Base-by-base conservation (phyloP, 2,113 vertebrate genomes). In the Austrofundulus limnaeus region DNA sequence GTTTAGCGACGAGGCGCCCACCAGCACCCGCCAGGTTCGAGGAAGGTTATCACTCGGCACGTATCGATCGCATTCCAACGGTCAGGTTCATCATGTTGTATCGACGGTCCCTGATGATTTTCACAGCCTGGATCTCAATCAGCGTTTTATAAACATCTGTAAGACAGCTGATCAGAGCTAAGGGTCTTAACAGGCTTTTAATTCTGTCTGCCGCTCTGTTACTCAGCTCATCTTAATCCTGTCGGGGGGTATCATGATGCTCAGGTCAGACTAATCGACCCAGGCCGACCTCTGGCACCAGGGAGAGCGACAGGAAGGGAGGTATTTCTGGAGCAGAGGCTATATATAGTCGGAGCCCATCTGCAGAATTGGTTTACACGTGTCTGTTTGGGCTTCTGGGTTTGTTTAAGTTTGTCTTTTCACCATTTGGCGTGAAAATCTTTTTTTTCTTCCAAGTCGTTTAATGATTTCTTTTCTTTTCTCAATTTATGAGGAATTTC, bases 271-370 rank as follows among this genome's bases (percentile, higher is more conserved):
- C 47, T 54, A 62, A 83, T 82, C 78, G 82, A 69, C 66, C 41
- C 66, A 23, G n/a, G 23, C 66, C 61, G 70, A 87, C 70, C 75
- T 73, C 66, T 55, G 67, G 80, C 73, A 79, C 69, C 54, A 24
- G 17, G 58, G 71, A 53, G 79, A 55, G 69, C 58, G 65, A 62
- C 77, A 59, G 81, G 77, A 72, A 64, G 60, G 15, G 62, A 52
- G 55, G 72, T 88, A 88, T 91, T 92, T 89, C 57, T 88, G 71
- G 74, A 85, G 31, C 59, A 17, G 9, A 11, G 10, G 60, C 78
- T 92, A 87, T 80, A 85, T 83, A 86, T 89, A 90, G 88, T 68
- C 31, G 15, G 23, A 75, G 53, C 59, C 77, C 61, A 81, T 87
- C 70, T 79, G 76, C 66, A 50, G 38, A 55, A 84, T 85, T 76